A percentile compares a stretch with the other conserved stretches of the same genome.
These are phyloP conservation scores for Anolis sagrei DNA, from an alignment of 2,113 vertebrate species.

Conservation along the genomic window DNA sequence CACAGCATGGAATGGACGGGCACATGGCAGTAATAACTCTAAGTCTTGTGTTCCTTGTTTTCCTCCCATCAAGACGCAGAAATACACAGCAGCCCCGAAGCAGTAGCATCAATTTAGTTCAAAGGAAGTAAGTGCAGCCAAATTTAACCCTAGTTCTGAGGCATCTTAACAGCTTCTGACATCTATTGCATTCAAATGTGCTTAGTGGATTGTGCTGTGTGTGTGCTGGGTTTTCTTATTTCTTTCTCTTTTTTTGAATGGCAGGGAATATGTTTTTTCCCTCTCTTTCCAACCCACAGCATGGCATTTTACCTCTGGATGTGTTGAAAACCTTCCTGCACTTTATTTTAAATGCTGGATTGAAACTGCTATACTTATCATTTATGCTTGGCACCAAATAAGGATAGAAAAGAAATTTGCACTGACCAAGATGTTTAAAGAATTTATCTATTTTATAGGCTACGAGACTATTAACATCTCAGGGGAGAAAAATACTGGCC, in stretches of 20 bases:
- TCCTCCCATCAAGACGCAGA: constrained; percentile 10
- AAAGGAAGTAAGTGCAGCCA: constrained; percentile 30
- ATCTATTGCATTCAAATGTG: constrained; percentile 15
- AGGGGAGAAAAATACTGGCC: too few relatives aligned
- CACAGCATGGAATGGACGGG: constrained; percentile 33
- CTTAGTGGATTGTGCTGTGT: background rate
- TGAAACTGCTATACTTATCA: background rate
- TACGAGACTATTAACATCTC: background rate
- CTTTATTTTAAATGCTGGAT: background rate
- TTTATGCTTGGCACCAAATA: background rate
- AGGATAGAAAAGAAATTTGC: background rate
- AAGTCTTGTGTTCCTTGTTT: background rate
- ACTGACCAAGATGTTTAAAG: background rate
- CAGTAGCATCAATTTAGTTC: constrained; percentile 48
- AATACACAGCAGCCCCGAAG: constrained; percentile 22
- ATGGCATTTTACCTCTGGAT: background rate
- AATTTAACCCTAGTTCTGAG: constrained; percentile 43
- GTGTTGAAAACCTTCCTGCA: background rate
- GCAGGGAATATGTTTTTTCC: background rate
- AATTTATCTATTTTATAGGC: background rate
- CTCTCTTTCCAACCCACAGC: constrained; percentile 14
- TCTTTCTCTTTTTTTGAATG: constrained; percentile 21
- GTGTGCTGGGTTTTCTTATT: too few relatives aligned
- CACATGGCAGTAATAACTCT: constrained; percentile 45
- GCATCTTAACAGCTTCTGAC: constrained; percentile 28